Conservation (phyloP, 2,797 vertebrate genomes). For the Harpagifer antarcticus region DNA sequence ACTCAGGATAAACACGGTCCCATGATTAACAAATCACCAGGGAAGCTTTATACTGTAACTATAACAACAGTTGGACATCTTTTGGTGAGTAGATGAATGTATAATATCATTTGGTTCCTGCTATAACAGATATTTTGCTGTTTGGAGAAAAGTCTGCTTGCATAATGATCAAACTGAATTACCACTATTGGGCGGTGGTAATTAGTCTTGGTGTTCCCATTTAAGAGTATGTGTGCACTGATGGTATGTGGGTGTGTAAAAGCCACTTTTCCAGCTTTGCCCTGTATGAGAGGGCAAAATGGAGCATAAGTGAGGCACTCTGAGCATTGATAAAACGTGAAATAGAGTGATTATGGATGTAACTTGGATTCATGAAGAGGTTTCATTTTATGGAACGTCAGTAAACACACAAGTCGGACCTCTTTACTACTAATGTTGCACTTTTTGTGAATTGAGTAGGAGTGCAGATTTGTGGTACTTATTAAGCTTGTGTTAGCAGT, state of each 20-base stretch:
- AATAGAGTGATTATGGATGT: slow-evolving; percentile 43
- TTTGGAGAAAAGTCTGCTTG: slow-evolving; percentile 48
- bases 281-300: slow-evolving; percentile 77
- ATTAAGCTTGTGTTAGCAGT: slow-evolving; percentile 26
- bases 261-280: slow-evolving; percentile 76
- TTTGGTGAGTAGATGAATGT: too few species aligned
- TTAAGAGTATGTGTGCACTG: slow-evolving; percentile 55
- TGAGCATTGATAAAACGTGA: slow-evolving; percentile 68
- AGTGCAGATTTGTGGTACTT: slow-evolving; percentile 28
- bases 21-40: too few species aligned
- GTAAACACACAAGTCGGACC: slow-evolving; percentile 67
- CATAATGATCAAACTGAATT: slow-evolving; percentile 58
- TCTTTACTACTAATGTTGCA: slow-evolving; percentile 38
- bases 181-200: slow-evolving; percentile 56
- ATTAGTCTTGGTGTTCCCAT: slow-evolving; percentile 72
- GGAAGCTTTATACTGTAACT: too few species aligned
- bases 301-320: slow-evolving; percentile 79
- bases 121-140: slow-evolving; percentile 55
- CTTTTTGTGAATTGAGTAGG: slow-evolving; percentile 40
- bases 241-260: slow-evolving; percentile 79
- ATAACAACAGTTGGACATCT: too few species aligned
- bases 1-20: too few species aligned
- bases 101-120: background rate
- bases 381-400: slow-evolving; percentile 49
- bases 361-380: slow-evolving; percentile 35